A percentile compares a stretch with the other conserved stretches of the same genome.
phyloP scores from a whole-genome alignment of 1,140 invertebrate species.

The Temnothorax longispinosus region DNA sequence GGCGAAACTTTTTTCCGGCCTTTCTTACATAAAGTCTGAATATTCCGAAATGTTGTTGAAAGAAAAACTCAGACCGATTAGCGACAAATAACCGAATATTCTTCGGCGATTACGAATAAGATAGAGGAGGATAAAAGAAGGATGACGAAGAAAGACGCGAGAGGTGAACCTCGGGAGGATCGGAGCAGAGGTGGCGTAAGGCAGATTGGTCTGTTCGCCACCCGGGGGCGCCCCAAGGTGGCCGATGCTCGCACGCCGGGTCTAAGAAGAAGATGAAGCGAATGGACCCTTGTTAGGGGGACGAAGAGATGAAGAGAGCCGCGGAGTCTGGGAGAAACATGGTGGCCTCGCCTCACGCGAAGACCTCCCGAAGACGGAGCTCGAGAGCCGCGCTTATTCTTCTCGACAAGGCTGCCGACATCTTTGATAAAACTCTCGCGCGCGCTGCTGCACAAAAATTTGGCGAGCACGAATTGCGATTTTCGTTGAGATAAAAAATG shows the following conservation, averaged over 20 bases:
- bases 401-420: conserved; percentile 70
- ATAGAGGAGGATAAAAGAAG: conserved; percentile 28
- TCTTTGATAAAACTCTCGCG: conserved; percentile 43
- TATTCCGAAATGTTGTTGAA: neutral
- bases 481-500: neutral
- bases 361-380: conserved; percentile 81
- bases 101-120: neutral
- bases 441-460: conserved; percentile 32
- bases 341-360: conserved; percentile 86
- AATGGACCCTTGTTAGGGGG: conserved; percentile 22
- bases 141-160: conserved; percentile 18
- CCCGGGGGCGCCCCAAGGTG: conserved; percentile 84
- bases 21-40: neutral
- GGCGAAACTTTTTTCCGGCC: neutral
- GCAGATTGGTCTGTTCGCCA: conserved; percentile 82
- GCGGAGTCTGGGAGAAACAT: conserved; percentile 79
- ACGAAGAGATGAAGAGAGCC: conserved; percentile 68
- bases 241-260: conserved; percentile 80
- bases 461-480: neutral
- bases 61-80: neutral
- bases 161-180: conserved; percentile 55
- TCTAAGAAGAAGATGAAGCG: conserved; percentile 60
- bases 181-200: conserved; percentile 68
- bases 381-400: conserved; percentile 64
- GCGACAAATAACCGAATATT: neutral